Evolutionary conservation across 2,888 invertebrate genomes (phyloP), one percentile per base, ranked within the genome.

Genomic region (Heliconius cydno): DNA sequence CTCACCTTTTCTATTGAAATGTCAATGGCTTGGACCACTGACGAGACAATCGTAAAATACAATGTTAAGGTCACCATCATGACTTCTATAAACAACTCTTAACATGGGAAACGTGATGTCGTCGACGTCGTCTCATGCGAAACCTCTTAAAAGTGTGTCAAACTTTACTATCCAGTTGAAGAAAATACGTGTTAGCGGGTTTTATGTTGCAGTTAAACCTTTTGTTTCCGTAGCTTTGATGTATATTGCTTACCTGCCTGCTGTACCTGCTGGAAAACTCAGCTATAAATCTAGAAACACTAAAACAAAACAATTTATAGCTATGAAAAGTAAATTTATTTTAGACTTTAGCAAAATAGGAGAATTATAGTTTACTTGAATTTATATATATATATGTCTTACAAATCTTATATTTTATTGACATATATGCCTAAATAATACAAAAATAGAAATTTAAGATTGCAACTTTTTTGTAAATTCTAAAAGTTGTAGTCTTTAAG

Each of bases 11-110:
- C 94, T 92, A 94, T 94, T 94, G 94, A 94, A 94, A 95, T 94
- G 94, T 94, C 94, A 93, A 92, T 91, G 90, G 68, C 88, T 90
- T 90, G 89, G 91, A 90, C 91, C 91, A 86, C 90, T 94, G 94
- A 94, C 91, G 94, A 94, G 94, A 92, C 94, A 94, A 94, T 95
- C 93, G 93, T 93, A 94, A 92, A 94, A 92, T 91, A 94, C 92
- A 94, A 94, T 92, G 94, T 94, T 93, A 93, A 94, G 94, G 94
- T 94, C 94, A 92, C 52, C 91, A 94, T 92, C 94, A 94, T 94
- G 94, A 92, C 94, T 94, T 94, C 94, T 92, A 94, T 94, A 94
- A 94, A 94, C 93, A 91, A 94, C 92, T 90, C 91, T 86, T 88
- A 93, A 94, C 94, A 94, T 90, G 87, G 90, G 88, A 93, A 94